A percentile compares a stretch with the other conserved stretches of the same genome.
phyloP scores from a whole-genome alignment of 1,140 invertebrate genomes.

The Atta colombica region DNA sequence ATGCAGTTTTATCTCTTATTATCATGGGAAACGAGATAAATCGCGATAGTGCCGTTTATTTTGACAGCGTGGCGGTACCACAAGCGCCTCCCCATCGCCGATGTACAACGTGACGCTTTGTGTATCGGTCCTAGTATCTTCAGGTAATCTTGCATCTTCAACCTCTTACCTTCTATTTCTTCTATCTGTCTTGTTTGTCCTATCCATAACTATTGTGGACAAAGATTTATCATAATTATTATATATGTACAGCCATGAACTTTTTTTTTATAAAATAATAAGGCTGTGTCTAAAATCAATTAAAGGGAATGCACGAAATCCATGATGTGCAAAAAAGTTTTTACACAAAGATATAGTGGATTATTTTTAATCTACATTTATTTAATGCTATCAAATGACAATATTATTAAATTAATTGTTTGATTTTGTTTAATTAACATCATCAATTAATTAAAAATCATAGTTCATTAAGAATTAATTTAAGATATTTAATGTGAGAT shows the following conservation, averaged over 20 bases:
- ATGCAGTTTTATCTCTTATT: slow-evolving; percentile 88
- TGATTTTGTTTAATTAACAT: background rate
- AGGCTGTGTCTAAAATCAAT: background rate
- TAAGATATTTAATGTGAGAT: background rate
- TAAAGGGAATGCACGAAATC: background rate
- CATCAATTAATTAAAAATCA: background rate
- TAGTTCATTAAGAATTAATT: background rate
- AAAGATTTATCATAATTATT: background rate
- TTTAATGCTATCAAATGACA: background rate
- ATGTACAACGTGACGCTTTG: slow-evolving; percentile 53
- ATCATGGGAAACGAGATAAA: slow-evolving; percentile 88
- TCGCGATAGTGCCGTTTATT: slow-evolving; percentile 87
- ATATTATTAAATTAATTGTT: background rate
- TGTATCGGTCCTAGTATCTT: slow-evolving; percentile 17
- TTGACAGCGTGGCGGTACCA: slow-evolving; percentile 82
- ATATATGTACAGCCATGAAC: background rate
- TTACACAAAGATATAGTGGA: background rate
- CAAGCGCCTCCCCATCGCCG: slow-evolving; percentile 74
- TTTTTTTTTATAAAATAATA: background rate
- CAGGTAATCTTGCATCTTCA: background rate
- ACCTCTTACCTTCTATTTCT: background rate
- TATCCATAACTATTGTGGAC: background rate
- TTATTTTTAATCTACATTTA: background rate
- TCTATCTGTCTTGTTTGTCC: too few relatives aligned
- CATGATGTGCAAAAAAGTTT: background rate